Evolutionary conservation across 2,888 invertebrate species (phyloP), one percentile per base, ranked within the genome.

Genomic region (Torymus auratus): DNA sequence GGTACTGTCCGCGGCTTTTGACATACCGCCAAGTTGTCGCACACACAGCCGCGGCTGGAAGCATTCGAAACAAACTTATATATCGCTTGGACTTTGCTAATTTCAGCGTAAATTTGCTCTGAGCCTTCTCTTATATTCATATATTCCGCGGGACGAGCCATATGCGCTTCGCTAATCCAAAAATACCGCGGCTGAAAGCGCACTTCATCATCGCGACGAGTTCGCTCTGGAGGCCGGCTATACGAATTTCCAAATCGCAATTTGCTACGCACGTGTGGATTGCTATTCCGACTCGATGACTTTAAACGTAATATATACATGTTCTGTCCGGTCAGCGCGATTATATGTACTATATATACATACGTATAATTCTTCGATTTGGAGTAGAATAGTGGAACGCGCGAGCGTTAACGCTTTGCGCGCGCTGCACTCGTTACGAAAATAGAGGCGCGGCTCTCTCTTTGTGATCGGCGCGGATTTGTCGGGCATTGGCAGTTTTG

Each of bases 61-160:
- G 41, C n/a, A 14, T 56, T 3, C 17, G 15, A 67, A 58, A 70
- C 28, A 62, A 65, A 75, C 20, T 20, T 20, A 20, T 20, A 20
- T 64, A n/a, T 58, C 28, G 4, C 3, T n/a, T 5, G 28, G 7
- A 1, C 2, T 28, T 3, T 7, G 41, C 7, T 41, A 77, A 81
- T 69, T 81, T 81, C 69, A 20, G 41, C 20, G 69, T 53, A 77
- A 81, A 62, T 81, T 80, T 72, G 17, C 67, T 62, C 4, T 4
- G 7, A 1, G 7, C 41, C 41, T 7, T 10, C 41, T 41, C 41
- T 41, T 41, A 41, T 41, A 79, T 50, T 73, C 67, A 62, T 41
- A 28, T 28, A 41, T 41, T 1, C 41, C 41, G 7, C 41, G 5
- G 23, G 65, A 11, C 50, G 41, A 41, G 7, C n/a, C 65, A 50